These are phyloP conservation scores for Drosophila prostipennis DNA, from an alignment of 2,888 invertebrate genomes.

Conservation along the genomic window DNA sequence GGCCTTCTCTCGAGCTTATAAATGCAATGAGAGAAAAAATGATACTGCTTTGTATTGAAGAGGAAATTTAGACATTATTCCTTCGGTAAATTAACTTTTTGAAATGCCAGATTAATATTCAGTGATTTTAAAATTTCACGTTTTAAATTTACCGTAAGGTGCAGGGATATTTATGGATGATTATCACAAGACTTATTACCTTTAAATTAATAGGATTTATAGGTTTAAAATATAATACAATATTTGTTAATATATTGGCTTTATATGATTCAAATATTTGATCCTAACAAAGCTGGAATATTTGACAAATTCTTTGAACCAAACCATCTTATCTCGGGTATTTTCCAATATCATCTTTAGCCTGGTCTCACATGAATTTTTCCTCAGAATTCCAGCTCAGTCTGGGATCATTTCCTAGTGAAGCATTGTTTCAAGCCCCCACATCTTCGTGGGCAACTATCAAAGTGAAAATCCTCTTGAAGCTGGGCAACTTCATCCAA, in stretches of 20 bases:
- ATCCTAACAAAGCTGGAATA: background rate
- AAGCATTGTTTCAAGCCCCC: conserved; percentile 14
- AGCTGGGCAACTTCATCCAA: conserved; percentile 12
- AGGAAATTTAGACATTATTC: no score
- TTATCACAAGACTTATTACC: no score
- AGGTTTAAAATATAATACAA: no score
- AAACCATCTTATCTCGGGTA: background rate
- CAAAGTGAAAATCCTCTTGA: conserved; percentile 16
- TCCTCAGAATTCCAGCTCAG: conserved; percentile 1
- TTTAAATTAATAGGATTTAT: no score
- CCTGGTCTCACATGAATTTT: background rate
- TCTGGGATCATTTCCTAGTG: background rate
- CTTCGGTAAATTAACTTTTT: no score
- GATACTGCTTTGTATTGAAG: background rate
- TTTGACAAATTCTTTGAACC: background rate
- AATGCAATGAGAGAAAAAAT: background rate
- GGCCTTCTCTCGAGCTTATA: background rate
- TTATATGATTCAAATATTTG: no score
- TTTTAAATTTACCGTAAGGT: no score
- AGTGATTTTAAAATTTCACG: no score
- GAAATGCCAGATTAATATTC: no score
- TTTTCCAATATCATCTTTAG: background rate
- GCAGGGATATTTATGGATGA: no score
- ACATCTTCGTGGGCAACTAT: conserved; percentile 20
- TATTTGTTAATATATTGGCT: no score